Percentiles rank a stretch among this genome's conserved stretches.
These are phyloP conservation scores for Apeltes quadracus DNA, from an alignment of 2,113 vertebrate species.

Conservation along the genomic window DNA sequence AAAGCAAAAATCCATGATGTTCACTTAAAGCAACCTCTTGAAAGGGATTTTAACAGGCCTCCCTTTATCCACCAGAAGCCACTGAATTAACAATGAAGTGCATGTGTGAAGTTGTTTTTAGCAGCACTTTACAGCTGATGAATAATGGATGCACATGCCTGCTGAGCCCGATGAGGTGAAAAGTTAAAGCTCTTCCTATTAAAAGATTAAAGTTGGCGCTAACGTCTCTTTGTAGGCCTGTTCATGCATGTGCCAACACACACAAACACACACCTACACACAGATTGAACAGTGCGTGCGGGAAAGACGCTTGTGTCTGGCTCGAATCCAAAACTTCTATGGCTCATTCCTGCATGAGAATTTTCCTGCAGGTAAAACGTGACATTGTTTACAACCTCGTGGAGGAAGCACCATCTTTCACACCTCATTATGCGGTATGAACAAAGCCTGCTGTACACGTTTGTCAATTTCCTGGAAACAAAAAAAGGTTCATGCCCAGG, in stretches of 20 bases:
- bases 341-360: not conserved
- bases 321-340: not conserved
- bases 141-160: not conserved
- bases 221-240: not conserved
- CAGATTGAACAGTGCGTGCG: not conserved
- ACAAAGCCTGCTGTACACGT: not conserved
- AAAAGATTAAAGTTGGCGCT: not conserved
- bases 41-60: no score
- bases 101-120: not conserved
- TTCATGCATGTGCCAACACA: conserved; percentile 1
- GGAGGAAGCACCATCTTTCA: not conserved
- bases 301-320: not conserved
- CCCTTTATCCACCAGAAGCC: not conserved
- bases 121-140: not conserved
- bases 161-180: not conserved
- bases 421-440: not conserved
- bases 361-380: not conserved
- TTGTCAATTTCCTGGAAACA: not conserved
- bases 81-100: not conserved
- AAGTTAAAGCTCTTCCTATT: not conserved
- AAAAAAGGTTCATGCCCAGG: not conserved
- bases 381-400: not conserved
- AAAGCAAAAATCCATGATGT: not conserved
- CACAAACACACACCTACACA: not conserved
- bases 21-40: not conserved